phyloP scores from a whole-genome alignment of 2,888 invertebrate species.

The Amphimallon solstitiale region DNA sequence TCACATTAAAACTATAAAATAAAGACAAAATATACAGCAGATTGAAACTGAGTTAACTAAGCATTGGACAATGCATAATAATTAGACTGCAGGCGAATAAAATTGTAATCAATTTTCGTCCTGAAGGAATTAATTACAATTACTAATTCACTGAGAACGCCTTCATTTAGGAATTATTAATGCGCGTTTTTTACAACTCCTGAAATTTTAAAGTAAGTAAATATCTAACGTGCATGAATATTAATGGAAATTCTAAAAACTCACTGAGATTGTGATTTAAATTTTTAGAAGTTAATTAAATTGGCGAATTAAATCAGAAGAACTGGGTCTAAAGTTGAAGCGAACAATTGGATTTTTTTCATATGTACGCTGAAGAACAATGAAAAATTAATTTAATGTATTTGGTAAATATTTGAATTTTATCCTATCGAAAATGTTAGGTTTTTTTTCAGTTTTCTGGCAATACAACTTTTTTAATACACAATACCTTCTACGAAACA shows the following conservation, averaged over 20 bases:
- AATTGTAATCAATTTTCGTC: background rate
- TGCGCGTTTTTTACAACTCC: background rate
- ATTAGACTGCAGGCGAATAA: background rate
- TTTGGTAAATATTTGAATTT: too few species aligned
- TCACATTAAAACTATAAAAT: too few species aligned
- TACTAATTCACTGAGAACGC: background rate
- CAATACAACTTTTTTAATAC: too few species aligned
- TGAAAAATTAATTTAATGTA: too few species aligned
- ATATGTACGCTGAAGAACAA: too few species aligned
- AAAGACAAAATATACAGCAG: too few species aligned
- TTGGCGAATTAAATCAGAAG: constrained; percentile 20
- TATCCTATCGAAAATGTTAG: too few species aligned
- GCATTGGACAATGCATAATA: background rate
- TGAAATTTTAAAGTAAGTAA: constrained; percentile 17
- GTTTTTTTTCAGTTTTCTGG: too few species aligned
- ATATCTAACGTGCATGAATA: constrained; percentile 21
- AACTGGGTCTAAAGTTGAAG: background rate
- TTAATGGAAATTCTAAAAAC: constrained; percentile 12
- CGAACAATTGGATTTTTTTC: background rate
- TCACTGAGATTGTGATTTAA: background rate
- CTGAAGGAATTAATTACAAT: constrained; percentile 6
- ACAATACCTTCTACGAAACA: too few species aligned
- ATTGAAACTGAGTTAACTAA: too few species aligned
- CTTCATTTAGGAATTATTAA: constrained; percentile 15
- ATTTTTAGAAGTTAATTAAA: constrained; percentile 31